Base-by-base conservation (phyloP, 2,113 vertebrate genomes). In the Aythya baeri region DNA sequence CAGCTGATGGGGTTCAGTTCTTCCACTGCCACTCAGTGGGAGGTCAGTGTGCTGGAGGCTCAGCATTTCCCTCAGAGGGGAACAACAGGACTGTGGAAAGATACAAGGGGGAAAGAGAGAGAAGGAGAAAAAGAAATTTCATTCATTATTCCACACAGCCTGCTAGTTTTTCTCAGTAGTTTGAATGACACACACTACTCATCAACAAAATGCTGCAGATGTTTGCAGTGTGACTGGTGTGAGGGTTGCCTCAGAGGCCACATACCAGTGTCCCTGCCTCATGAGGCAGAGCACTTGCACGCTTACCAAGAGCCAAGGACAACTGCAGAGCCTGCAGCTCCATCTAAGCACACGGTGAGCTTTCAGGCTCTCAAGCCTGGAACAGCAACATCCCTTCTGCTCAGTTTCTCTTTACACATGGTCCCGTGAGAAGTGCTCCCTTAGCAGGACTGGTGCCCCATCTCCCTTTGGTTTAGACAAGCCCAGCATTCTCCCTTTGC, bases 71-170 rank as follows among this genome's bases (percentile, higher is more conserved):
- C 32, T 26, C 17, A 11, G 31, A 59, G 38, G 17, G 38, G 41
- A 74, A 41, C 14, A 44, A 23, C 31, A 23, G 38, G n/a, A 11
- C 22, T n/a, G n/a, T 9, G 72, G 55, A 43, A 29, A 55, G 65
- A 21, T 14, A 73, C 4, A 77, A 31, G 7, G 57, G 6, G 14
- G 52, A 71, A 83, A 66, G 18, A 88, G 25, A 50, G 6, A 9
- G 82, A 89, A 74, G 12, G 71, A 68, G 5, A 87, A 79, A 11
- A 61, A n/a, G 49, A 79, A 52, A 65, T 90, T 50, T 1, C 67
- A 93, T 91, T 77, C 13, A 86, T 90, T 95, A 96, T 81, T 95
- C 90, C 93, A 57, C 43, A 85, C 55, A 91, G 92, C 46, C 59
- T 59, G 83, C n/a, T 68, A 55, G 65, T 38, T 83, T 86, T 82